Conservation (phyloP, 1,140 invertebrate species). For the Eciton burchellii region DNA sequence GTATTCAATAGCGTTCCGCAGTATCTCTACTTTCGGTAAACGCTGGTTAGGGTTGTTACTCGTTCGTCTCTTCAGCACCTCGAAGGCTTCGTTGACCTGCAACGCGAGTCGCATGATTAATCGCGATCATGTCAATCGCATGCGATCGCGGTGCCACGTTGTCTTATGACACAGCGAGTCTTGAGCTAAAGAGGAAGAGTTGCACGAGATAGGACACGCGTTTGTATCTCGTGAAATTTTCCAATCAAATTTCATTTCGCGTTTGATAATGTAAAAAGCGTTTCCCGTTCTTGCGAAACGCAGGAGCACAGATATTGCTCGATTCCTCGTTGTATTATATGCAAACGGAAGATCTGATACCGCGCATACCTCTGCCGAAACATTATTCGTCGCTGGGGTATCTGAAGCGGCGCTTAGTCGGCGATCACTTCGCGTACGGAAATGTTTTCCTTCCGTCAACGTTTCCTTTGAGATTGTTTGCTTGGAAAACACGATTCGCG, state of each 20-base stretch:
- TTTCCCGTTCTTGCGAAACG: too few relatives aligned
- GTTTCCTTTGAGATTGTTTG: slow-evolving; percentile 50
- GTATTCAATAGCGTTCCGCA: slow-evolving; percentile 98
- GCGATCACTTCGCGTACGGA: slow-evolving; percentile 36
- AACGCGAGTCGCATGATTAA: slow-evolving; percentile 60
- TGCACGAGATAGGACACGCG: too few relatives aligned
- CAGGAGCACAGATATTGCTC: too few relatives aligned
- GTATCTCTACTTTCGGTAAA: slow-evolving; percentile 98
- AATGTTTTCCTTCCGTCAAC: slow-evolving; percentile 54
- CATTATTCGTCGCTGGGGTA: slow-evolving; percentile 41
- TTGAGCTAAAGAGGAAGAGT: too few relatives aligned
- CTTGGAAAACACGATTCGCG: slow-evolving; percentile 47
- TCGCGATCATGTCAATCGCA: background rate
- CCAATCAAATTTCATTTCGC: too few relatives aligned
- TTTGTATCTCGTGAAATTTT: too few relatives aligned
- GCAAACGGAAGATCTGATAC: slow-evolving; percentile 15
- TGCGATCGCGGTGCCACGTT: background rate
- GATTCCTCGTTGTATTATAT: background rate
- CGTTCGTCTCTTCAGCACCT: slow-evolving; percentile 95
- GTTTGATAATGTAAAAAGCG: too few relatives aligned
- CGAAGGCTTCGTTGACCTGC: slow-evolving; percentile 99
- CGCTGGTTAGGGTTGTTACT: slow-evolving; percentile 97
- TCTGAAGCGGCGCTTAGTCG: slow-evolving; percentile 28
- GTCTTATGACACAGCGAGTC: background rate
- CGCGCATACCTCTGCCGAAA: slow-evolving; percentile 16